phyloP scores from a whole-genome alignment of 2,113 vertebrate species.

The Pseudorectes ferrugineus region DNA sequence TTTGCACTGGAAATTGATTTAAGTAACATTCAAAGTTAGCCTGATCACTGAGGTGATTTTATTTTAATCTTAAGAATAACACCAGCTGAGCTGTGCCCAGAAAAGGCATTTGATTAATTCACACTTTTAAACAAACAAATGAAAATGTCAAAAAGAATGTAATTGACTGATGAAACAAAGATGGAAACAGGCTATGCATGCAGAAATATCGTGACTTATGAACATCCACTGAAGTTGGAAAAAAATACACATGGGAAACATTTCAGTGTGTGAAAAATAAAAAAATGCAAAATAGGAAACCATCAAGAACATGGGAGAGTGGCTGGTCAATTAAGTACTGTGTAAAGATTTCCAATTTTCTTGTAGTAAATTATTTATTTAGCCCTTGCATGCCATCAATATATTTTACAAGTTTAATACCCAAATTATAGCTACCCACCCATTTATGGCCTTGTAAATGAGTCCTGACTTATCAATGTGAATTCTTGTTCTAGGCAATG shows the following conservation, averaged over 20 bases:
- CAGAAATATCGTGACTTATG: constrained; percentile 29
- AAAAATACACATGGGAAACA: constrained; percentile 57
- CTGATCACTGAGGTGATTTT: neutral
- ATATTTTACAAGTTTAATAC: constrained; percentile 83
- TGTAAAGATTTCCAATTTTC: constrained; percentile 83
- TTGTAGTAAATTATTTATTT: constrained; percentile 84
- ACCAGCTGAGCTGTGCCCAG: neutral
- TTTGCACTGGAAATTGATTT: neutral
- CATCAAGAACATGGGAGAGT: constrained; percentile 49
- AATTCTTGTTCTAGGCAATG: constrained; percentile 76
- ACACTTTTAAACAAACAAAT: constrained; percentile 60
- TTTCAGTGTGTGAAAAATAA: constrained; percentile 28
- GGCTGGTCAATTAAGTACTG: constrained; percentile 74
- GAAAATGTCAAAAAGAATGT: constrained; percentile 54
- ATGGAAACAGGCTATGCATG: constrained; percentile 34
- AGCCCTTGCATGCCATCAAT: constrained; percentile 73
- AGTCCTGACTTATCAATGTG: constrained; percentile 76
- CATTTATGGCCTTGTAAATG: constrained; percentile 82
- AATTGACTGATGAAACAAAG: constrained; percentile 52
- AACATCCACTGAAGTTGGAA: constrained; percentile 37
- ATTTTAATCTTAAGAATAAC: constrained; percentile 22
- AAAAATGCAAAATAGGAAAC: constrained; percentile 42
- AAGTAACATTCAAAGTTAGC: neutral
- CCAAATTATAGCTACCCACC: constrained; percentile 80
- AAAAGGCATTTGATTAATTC: constrained; percentile 9